Percentiles rank a stretch among this genome's conserved stretches.
Evolutionary conservation across 2,113 vertebrate species (phyloP).

Genomic region (Muntiacus reevesi): DNA sequence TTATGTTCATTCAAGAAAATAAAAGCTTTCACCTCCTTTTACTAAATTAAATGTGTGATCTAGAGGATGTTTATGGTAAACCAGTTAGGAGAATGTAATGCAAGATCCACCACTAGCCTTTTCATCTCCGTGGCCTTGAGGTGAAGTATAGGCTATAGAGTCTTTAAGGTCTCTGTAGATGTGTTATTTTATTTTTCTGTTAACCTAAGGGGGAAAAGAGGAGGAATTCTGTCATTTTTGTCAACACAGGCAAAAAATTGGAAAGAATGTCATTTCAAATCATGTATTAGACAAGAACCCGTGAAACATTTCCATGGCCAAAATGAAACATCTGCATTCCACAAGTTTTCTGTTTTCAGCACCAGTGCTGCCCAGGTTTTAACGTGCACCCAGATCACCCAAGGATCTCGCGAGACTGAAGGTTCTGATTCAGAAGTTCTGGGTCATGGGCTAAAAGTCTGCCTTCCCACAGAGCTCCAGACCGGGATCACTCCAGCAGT

Average conservation of each 20-base stretch:
- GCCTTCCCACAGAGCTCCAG: not conserved
- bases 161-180: not conserved
- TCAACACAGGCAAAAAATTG: not conserved
- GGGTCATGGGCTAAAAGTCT: not conserved
- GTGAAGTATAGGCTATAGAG: not conserved
- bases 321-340: not conserved
- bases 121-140: not conserved
- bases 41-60: not conserved
- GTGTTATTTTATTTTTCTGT: not conserved
- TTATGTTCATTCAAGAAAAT: not conserved
- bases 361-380: not conserved
- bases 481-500: not conserved
- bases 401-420: not conserved
- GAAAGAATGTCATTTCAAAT: not conserved
- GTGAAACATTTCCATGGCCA: not conserved
- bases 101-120: fast-evolving
- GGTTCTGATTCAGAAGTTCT: not conserved
- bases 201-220: not conserved
- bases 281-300: not conserved
- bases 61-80: not conserved
- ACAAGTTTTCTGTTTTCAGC: not conserved
- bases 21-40: not conserved
- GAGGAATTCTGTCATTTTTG: not conserved
- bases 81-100: not conserved
- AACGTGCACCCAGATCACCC: not conserved